Evolutionary conservation across 2,888 invertebrate genomes (phyloP), one percentile per base, ranked within the genome.

Genomic region (Balanococcus diminutus): DNA sequence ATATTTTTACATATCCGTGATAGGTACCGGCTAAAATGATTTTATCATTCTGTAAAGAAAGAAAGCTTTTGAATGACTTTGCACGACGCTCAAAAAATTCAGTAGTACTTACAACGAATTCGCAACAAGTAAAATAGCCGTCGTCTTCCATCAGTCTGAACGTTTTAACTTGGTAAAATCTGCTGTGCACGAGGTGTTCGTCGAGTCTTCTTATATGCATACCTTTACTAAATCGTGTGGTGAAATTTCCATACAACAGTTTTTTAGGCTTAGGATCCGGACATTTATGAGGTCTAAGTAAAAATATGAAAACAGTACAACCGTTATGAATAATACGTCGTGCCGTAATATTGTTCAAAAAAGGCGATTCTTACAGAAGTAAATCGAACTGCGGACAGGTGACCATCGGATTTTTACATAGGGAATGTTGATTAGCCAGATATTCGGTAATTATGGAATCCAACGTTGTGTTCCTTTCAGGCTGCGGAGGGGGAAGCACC

Each of bases 301-400:
- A 87, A 87, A 87, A 86, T 31, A 14, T 8, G 9, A 22, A 56
- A 56, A 14, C 16, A 46, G 14, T 19, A 11, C 22, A 22, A 19
- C n/a, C 31, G 2, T 75, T 0, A 28, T 6, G 39, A 36, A 32
- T 25, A 22, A 46, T 46, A 46, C 16, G 19, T 42, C 28, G 36
- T n/a, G n/a, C n/a, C n/a, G n/a, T n/a, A n/a, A n/a, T n/a, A n/a
- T n/a, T n/a, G n/a, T n/a, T n/a, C n/a, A n/a, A n/a, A n/a, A n/a
- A n/a, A n/a, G n/a, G n/a, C n/a, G 86, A 87, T 86, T 92, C 94
- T 92, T 89, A 95, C 95, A 94, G 93, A 89, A 97, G 96, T 51
- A 99, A 91, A 90, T 97, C 97, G 89, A 99, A 99, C 89, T 97
- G 96, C 0, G 99, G 98, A 90, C 98, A 99, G 0, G 98, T 98